Percentiles rank a stretch among this genome's conserved stretches.
phyloP scores from a whole-genome alignment of 2,888 invertebrate species.

The Adela reaumurella region DNA sequence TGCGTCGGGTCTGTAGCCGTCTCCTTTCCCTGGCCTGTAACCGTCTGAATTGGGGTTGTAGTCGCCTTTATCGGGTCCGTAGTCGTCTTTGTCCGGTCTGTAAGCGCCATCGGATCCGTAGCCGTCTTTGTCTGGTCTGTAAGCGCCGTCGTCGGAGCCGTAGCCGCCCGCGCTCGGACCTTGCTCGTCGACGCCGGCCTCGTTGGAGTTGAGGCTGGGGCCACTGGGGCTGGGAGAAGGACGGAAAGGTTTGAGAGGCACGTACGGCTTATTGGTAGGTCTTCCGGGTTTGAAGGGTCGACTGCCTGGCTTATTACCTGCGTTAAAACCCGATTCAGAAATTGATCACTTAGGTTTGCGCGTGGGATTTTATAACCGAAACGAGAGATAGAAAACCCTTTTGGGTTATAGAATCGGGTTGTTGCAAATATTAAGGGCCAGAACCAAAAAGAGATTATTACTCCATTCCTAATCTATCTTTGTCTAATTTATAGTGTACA shows the following conservation, averaged over 20 bases:
- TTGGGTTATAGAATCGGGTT: too few species aligned
- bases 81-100: constrained; percentile 18
- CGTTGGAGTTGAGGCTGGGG: constrained; percentile 19
- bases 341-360: too few species aligned
- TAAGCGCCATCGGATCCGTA: constrained; percentile 12
- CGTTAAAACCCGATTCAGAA: too few species aligned
- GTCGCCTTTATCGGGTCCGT: background rate
- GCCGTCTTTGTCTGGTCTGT: background rate
- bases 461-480: too few species aligned
- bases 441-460: too few species aligned
- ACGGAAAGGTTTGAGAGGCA: constrained; percentile 45
- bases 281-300: constrained; percentile 19
- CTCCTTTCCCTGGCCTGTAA: background rate
- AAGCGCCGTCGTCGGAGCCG: background rate
- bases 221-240: constrained; percentile 4
- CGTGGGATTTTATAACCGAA: too few species aligned
- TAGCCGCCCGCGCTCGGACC: constrained; percentile 9
- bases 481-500: too few species aligned
- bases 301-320: constrained; percentile 2
- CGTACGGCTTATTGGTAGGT: constrained; percentile 48
- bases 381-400: too few species aligned
- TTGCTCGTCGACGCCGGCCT: constrained; percentile 19
- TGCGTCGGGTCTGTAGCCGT: background rate
- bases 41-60: background rate
- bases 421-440: too few species aligned